A percentile compares a stretch with the other conserved stretches of the same genome.
Evolutionary conservation across 2,113 vertebrate species (phyloP).

Genomic region (Antigone vipio): DNA sequence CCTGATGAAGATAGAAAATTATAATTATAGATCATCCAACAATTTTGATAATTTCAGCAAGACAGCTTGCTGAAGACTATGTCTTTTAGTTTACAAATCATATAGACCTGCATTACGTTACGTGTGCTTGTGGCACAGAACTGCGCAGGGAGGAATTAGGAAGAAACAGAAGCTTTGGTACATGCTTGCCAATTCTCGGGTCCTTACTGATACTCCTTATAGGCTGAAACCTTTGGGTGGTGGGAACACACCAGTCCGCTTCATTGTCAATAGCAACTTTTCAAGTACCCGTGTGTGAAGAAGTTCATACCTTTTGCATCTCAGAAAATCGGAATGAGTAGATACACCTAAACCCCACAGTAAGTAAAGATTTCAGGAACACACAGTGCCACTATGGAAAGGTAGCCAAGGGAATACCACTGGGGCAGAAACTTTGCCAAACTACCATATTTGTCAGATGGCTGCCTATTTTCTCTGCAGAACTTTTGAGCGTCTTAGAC

Average conservation of each 20-base stretch:
- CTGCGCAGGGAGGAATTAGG: neutral
- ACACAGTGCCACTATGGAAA: neutral
- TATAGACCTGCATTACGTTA: neutral
- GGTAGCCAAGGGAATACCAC: neutral
- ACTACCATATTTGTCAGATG: neutral
- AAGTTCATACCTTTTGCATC: neutral
- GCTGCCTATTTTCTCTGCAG: neutral
- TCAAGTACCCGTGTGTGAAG: neutral
- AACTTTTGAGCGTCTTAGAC: neutral
- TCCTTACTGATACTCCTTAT: neutral
- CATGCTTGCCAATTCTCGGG: fast-evolving
- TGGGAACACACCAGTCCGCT: neutral
- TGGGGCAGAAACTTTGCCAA: neutral
- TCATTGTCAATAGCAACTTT: neutral
- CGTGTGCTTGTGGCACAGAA: neutral
- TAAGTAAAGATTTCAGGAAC: neutral
- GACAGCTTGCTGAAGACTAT: conserved; percentile 1
- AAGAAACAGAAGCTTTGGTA: neutral
- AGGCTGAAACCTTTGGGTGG: neutral
- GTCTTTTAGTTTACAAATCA: conserved; percentile 36
- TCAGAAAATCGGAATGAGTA: neutral
- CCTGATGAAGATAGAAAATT: conserved; percentile 40
- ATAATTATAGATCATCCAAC: conserved; percentile 26
- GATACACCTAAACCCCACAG: neutral
- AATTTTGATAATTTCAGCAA: conserved; percentile 60